Percentiles rank a stretch among this genome's conserved stretches.
Evolutionary conservation across 2,888 invertebrate species (phyloP).

Genomic region (Eupithecia insigniata): DNA sequence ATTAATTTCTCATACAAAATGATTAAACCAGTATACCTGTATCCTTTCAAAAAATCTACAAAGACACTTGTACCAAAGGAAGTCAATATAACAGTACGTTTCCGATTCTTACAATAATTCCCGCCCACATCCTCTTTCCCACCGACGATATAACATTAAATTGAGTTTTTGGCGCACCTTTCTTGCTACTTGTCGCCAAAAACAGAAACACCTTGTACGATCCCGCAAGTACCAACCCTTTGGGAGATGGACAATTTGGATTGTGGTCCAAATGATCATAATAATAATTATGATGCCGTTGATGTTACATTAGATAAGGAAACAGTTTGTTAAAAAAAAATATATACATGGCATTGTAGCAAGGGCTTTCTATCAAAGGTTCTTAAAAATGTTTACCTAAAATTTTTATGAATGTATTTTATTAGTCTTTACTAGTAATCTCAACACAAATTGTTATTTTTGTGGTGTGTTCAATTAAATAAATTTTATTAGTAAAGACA

Average conservation of each 20-base stretch:
- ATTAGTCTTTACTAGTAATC: too few species aligned
- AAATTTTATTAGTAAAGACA: too few species aligned
- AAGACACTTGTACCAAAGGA: conserved; percentile 32
- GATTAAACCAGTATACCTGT: conserved; percentile 6
- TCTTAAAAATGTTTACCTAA: not conserved
- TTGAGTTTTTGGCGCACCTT: conserved; percentile 61
- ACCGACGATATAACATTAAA: conserved; percentile 43
- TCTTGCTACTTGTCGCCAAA: conserved; percentile 67
- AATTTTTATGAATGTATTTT: too few species aligned
- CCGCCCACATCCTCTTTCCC: conserved; percentile 50
- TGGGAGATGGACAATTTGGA: conserved; percentile 27
- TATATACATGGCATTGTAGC: not conserved
- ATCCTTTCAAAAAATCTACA: conserved; percentile 11
- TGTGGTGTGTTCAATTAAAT: too few species aligned
- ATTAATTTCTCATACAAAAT: not conserved
- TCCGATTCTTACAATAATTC: conserved; percentile 41
- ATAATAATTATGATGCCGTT: not conserved
- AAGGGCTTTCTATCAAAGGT: not conserved
- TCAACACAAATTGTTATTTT: too few species aligned
- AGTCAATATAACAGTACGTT: conserved; percentile 40
- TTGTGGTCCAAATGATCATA: conserved; percentile 29
- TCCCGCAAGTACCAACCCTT: conserved; percentile 31
- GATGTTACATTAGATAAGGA: not conserved
- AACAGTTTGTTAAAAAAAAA: too few species aligned
- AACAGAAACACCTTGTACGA: conserved; percentile 47